These are phyloP conservation scores for Bugula neritina DNA, from an alignment of 2,888 invertebrate genomes.

Conservation along the genomic window DNA sequence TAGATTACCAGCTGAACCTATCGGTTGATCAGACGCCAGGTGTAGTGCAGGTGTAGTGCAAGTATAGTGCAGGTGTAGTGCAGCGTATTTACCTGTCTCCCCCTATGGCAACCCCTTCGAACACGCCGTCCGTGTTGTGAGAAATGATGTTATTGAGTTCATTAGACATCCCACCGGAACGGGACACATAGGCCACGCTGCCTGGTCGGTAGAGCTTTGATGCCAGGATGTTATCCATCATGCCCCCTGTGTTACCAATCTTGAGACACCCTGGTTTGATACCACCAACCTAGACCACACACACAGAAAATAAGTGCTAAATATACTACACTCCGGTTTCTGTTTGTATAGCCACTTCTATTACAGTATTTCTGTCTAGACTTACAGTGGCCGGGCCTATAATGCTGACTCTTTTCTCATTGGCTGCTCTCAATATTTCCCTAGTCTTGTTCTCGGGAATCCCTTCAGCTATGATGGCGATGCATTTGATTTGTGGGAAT, in stretches of 20 bases:
- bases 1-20: no score
- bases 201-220: slow-evolving; percentile 94
- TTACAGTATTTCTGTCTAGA: no score
- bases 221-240: slow-evolving; percentile 98
- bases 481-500: slow-evolving; percentile 84
- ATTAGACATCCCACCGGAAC: slow-evolving; percentile 99
- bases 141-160: slow-evolving; percentile 96
- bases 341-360: background rate
- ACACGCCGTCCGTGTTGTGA: slow-evolving; percentile 91
- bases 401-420: slow-evolving; percentile 75
- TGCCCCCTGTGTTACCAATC: slow-evolving; percentile 98
- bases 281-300: slow-evolving; percentile 67
- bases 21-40: no score
- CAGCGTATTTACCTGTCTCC: slow-evolving; percentile 77
- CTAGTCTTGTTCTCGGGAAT: slow-evolving; percentile 98
- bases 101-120: slow-evolving; percentile 95
- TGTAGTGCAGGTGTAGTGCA: no score
- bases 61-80: no score
- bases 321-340: no score
- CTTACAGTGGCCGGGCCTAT: slow-evolving; percentile 74
- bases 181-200: slow-evolving; percentile 92
- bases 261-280: slow-evolving; percentile 98
- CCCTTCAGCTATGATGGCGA: slow-evolving; percentile 98
- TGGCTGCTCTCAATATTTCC: slow-evolving; percentile 72
- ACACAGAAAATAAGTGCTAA: background rate